phyloP scores from a whole-genome alignment of 2,888 invertebrate genomes.

The Thera obeliscata region DNA sequence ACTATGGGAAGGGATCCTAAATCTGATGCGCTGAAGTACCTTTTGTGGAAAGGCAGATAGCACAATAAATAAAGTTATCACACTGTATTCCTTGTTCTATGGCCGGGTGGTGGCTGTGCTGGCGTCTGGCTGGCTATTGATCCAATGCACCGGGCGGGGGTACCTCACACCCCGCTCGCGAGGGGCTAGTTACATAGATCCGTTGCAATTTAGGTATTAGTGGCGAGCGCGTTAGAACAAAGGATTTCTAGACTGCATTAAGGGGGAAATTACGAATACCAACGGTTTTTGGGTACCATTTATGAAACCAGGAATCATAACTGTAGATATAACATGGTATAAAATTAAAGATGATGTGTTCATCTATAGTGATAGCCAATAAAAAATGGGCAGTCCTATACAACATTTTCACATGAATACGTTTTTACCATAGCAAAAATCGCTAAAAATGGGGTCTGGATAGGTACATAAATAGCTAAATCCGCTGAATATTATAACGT shows the following conservation, averaged over 20 bases:
- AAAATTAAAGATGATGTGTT: too few relatives aligned
- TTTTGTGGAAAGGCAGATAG: background rate
- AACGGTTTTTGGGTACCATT: too few relatives aligned
- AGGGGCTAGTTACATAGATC: constrained; percentile 16
- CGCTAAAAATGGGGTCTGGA: too few relatives aligned
- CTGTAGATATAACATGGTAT: too few relatives aligned
- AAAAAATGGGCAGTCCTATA: too few relatives aligned
- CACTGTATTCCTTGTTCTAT: constrained; percentile 11
- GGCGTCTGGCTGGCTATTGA: constrained; percentile 57
- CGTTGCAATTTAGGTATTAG: constrained; percentile 15
- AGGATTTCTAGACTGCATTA: constrained; percentile 10
- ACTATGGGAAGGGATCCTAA: background rate
- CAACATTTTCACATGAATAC: too few relatives aligned
- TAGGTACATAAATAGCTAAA: too few relatives aligned
- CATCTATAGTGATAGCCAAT: too few relatives aligned
- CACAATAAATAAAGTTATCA: background rate
- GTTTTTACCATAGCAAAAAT: too few relatives aligned
- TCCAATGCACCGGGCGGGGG: constrained; percentile 60
- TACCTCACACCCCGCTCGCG: constrained; percentile 37
- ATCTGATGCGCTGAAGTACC: background rate
- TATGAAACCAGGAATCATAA: too few relatives aligned
- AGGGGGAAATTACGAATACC: too few relatives aligned
- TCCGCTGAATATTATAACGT: too few relatives aligned
- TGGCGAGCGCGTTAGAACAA: constrained; percentile 5
- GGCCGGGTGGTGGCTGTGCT: constrained; percentile 37